Evolutionary conservation across 2,113 vertebrate genomes (phyloP).

Genomic region (Barbus barbus): DNA sequence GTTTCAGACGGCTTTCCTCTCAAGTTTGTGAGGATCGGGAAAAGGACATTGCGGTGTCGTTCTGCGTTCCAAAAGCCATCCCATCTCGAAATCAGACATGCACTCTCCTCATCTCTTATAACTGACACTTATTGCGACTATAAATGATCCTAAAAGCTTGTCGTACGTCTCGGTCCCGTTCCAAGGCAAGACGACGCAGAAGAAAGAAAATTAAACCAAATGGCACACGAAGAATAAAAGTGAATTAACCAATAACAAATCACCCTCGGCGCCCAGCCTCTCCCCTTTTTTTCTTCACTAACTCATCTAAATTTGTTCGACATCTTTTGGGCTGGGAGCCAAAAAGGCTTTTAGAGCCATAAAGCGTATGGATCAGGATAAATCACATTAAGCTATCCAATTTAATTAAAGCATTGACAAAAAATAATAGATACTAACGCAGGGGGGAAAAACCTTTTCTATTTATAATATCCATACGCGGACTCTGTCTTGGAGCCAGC

Average conservation of each 20-base stretch:
- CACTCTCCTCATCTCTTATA: conserved; percentile 62
- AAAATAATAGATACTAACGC: conserved; percentile 97
- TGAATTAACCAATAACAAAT: conserved; percentile 79
- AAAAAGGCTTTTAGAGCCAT: conserved; percentile 99
- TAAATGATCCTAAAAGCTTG: conserved; percentile 74
- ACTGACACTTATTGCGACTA: conserved; percentile 71
- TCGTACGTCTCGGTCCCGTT: conserved; percentile 59
- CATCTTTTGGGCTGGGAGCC: conserved; percentile 87
- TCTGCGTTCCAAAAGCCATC: conserved; percentile 47
- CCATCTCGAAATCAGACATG: conserved; percentile 46
- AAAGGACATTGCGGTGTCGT: conserved; percentile 22
- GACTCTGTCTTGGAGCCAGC: conserved; percentile 77
- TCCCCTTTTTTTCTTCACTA: conserved; percentile 55
- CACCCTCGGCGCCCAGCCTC: conserved; percentile 67
- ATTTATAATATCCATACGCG: conserved; percentile 90
- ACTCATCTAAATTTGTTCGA: conserved; percentile 92
- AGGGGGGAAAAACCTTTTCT: conserved; percentile 81
- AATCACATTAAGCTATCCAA: conserved; percentile 96
- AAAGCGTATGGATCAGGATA: conserved; percentile 96
- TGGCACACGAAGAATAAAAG: conserved; percentile 73
- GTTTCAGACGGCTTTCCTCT: conserved; percentile 36
- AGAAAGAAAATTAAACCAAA: conserved; percentile 72
- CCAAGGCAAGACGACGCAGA: conserved; percentile 9
- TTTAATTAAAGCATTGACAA: conserved; percentile 99
- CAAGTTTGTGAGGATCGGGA: conserved; percentile 24